Base-by-base conservation (phyloP, 2,888 invertebrate genomes). In the Acrobasis repandana region DNA sequence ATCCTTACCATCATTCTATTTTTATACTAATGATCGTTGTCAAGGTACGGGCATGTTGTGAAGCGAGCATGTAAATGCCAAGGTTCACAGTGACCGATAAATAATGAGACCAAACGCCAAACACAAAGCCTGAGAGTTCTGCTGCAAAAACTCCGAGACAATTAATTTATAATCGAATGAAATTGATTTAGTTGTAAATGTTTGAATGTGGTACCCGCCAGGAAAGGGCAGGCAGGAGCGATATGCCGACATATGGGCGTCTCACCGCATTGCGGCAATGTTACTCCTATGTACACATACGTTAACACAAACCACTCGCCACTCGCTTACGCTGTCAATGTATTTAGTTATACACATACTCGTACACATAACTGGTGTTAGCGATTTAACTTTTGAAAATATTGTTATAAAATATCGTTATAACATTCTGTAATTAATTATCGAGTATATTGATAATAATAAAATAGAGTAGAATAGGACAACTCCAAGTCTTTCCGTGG, bases 261-360 rank as follows among this genome's bases (percentile, higher is more conserved):
- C 82, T 75, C 85, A 83, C 90, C 88, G 90, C 90, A 90, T 83
- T 90, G 90, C 90, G 90, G 88, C 88, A 88, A 80, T 81, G 82
- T 80, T 82, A 76, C 83, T 86, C 83, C 81, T 86, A 84, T 86
- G 85, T 85, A 88, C 85, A 86, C 86, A 85, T 78, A 79, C 71
- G 76, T 75, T 82, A 82, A 81, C 82, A 83, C 83, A 82, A 82
- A 78, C 81, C 77, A 78, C 82, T 82, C 78, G 76, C 74, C 77
- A 79, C 75, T 74, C 77, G 76, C 82, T 84, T 83, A 86, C 81
- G 52, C 34, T 60, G 60, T 51, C 60, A 60, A 52, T 60, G 51
- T 59, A 59, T 59, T 51, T n/a, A n/a, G n/a, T n/a, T 51, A 51
- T 34, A 51, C 43, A n/a, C 20, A 51, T 51, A 51, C n/a, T n/a